These are phyloP conservation scores for Channa striata DNA, from an alignment of 2,797 vertebrate genomes.

Conservation along the genomic window DNA sequence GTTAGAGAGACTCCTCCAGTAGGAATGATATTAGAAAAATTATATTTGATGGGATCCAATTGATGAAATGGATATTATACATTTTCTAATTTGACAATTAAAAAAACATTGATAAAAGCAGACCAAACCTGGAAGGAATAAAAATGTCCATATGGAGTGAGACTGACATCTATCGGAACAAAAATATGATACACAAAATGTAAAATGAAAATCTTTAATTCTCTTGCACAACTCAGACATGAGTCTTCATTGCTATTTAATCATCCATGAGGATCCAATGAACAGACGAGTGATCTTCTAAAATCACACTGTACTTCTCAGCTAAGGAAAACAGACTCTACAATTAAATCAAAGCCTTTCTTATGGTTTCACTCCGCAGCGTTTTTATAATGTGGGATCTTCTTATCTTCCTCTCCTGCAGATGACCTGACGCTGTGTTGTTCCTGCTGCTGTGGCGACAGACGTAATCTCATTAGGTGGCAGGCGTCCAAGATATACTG, in stretches of 20 bases:
- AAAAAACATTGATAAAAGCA: neutral
- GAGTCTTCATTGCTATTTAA: neutral
- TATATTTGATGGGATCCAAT: neutral
- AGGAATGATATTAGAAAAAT: too few species aligned
- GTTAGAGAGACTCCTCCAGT: neutral
- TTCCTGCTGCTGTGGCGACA: neutral
- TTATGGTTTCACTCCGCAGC: neutral
- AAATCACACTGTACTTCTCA: neutral
- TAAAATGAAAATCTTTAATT: neutral
- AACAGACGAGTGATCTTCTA: neutral
- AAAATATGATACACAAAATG: neutral
- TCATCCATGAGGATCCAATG: neutral
- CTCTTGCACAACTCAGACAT: neutral
- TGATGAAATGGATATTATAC: neutral
- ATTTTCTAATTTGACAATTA: neutral
- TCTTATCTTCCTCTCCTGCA: neutral
- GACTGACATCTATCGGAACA: slow-evolving; percentile 50
- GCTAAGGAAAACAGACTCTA: neutral
- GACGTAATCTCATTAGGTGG: slow-evolving; percentile 26
- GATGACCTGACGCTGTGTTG: neutral
- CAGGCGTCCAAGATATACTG: slow-evolving; percentile 21
- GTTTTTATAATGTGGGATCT: neutral
- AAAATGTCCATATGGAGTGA: slow-evolving; percentile 4
- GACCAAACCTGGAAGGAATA: neutral
- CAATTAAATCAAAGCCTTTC: neutral